Evolutionary conservation across 2,797 vertebrate species (phyloP), one percentile per base, ranked within the genome.

Genomic region (Emydoidea blandingii): DNA sequence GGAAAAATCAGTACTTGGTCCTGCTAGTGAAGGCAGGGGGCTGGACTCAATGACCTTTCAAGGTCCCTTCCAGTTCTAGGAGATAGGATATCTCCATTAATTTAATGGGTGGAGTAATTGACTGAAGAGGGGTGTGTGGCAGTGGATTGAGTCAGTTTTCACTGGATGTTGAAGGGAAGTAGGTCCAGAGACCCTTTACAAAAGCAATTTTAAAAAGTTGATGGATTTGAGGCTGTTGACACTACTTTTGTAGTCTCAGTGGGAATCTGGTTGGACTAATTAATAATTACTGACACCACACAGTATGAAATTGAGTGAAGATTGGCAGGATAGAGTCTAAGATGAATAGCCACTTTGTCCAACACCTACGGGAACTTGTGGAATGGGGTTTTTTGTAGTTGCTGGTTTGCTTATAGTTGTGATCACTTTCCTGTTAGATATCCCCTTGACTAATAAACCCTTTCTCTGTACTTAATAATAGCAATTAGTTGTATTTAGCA

Each of bases 201-300:
- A 78, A 78, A 44, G 44, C 23, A 31, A 29, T 31, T 19, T 41
- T 21, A 11, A 68, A n/a, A 68, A 37, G n/a, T 68, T 27, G 44
- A 78, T 16, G 6, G 14, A 29, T 49, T 78, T 47, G 4, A 78
- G 74, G 44, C 23, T 78, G 25, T 11, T 27, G 44, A 76, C 12
- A 21, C 74, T 37, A 72, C n/a, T 72, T n/a, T 72, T 68, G 8
- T n/a, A 68, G 34, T 21, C 34, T 72, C 21, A 9, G 19, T 76
- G 79, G 93, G 86, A 89, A 74, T 82, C 79, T 53, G 57, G 74
- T 76, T 89, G 65, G 74, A 57, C 86, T 93, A 84, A 95, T 93
- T 90, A 87, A 80, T 0, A 2, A n/a, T 37, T 78, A 88, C 0
- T 6, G 68, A 37, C 49, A 50, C 82, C 81, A 7, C 1, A 12